phyloP scores from a whole-genome alignment of 2,113 vertebrate species.

The human (Homo sapiens) region DNA sequence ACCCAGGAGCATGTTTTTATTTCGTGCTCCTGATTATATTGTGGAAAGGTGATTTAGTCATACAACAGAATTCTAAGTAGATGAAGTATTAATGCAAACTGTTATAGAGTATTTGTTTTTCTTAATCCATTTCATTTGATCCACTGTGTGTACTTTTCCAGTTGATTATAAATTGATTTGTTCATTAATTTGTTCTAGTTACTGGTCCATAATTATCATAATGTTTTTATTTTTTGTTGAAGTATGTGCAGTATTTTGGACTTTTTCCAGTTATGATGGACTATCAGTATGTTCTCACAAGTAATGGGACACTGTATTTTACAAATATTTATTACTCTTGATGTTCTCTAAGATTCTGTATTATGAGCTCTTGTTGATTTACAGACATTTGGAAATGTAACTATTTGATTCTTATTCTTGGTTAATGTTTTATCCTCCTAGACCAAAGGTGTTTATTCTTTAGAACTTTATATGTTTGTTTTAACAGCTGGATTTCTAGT shows the following conservation, averaged over 20 bases:
- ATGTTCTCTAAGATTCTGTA: neutral
- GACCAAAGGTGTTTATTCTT: neutral
- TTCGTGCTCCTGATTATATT: neutral
- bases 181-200: neutral
- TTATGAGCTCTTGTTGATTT: neutral
- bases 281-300: neutral
- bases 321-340: neutral
- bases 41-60: neutral
- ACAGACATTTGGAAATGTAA: neutral
- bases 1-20: constrained; percentile 18
- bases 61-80: neutral
- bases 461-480: neutral
- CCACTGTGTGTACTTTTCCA: neutral
- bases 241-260: neutral
- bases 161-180: constrained; percentile 19
- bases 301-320: neutral
- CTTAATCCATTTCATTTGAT: neutral
- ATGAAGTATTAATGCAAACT: neutral
- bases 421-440: neutral
- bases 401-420: neutral
- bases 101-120: neutral
- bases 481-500: neutral
- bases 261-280: neutral
- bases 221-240: neutral
- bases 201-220: neutral